These are phyloP conservation scores for Harmothoe impar DNA, from an alignment of 2,888 invertebrate genomes.

Conservation along the genomic window DNA sequence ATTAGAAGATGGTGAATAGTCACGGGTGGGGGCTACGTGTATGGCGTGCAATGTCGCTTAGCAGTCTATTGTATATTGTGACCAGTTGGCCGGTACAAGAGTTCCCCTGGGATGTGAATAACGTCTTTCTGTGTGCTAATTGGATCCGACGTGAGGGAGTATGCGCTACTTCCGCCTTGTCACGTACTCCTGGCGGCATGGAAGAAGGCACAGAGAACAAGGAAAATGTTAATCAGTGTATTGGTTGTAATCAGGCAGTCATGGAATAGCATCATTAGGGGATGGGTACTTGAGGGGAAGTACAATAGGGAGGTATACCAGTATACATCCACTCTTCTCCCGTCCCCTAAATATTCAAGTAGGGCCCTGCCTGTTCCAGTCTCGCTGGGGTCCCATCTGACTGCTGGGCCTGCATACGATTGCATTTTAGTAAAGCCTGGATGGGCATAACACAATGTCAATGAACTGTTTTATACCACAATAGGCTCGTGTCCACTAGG, in stretches of 20 bases:
- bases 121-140: neutral
- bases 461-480: no score
- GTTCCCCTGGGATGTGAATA: neutral
- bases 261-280: neutral
- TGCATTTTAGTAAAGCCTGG: no score
- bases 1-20: neutral
- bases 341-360: no score
- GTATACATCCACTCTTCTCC: no score
- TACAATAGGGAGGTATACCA: no score
- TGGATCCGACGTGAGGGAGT: neutral
- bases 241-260: neutral
- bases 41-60: neutral
- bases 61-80: constrained; percentile 29
- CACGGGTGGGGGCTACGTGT: neutral
- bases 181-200: neutral
- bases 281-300: neutral
- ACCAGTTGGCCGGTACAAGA: neutral
- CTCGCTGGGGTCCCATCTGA: no score
- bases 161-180: neutral
- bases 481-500: no score
- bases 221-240: neutral
- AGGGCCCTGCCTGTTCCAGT: no score
- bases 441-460: no score
- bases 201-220: neutral
- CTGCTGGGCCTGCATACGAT: no score